Conservation (phyloP, 2,888 invertebrate species). For the Coronaproctus castanopsis region DNA sequence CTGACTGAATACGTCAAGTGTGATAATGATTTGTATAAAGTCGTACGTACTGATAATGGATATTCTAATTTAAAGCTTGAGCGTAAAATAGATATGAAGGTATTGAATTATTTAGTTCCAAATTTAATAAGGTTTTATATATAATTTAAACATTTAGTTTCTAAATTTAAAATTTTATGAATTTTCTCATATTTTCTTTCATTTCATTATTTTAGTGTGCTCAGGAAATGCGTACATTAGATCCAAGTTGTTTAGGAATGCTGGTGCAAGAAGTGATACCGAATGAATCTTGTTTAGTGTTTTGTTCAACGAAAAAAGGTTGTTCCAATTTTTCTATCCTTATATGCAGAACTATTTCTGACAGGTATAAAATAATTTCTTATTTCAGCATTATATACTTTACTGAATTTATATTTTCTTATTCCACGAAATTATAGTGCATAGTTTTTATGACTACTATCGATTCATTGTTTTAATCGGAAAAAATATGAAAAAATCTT, state of each 20-base stretch:
- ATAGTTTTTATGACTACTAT: too few relatives aligned
- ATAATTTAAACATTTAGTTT: not conserved
- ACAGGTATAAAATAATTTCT: too few relatives aligned
- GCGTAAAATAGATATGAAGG: conserved; percentile 11
- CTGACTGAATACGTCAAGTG: conserved; percentile 66
- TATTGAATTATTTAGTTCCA: not conserved
- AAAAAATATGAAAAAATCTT: too few relatives aligned
- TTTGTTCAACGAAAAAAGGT: conserved; percentile 81
- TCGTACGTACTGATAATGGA: conserved; percentile 14
- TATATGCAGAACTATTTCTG: conserved; percentile 39
- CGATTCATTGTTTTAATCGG: too few relatives aligned
- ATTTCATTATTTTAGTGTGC: conserved; percentile 35
- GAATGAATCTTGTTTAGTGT: conserved; percentile 58
- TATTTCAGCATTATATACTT: too few relatives aligned
- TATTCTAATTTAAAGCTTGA: conserved; percentile 8
- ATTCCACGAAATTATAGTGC: too few relatives aligned
- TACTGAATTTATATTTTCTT: too few relatives aligned
- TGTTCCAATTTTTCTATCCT: conserved; percentile 75
- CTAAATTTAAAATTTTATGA: not conserved
- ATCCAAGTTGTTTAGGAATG: conserved; percentile 63
- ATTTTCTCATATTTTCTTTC: not conserved
- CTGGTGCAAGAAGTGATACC: conserved; percentile 66
- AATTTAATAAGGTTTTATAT: not conserved
- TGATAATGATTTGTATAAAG: conserved; percentile 32
- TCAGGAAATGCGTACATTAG: conserved; percentile 34